Percentiles rank a stretch among this genome's conserved stretches.
phyloP scores from a whole-genome alignment of 1,140 invertebrate genomes.

The Lasioglossum baleicum region DNA sequence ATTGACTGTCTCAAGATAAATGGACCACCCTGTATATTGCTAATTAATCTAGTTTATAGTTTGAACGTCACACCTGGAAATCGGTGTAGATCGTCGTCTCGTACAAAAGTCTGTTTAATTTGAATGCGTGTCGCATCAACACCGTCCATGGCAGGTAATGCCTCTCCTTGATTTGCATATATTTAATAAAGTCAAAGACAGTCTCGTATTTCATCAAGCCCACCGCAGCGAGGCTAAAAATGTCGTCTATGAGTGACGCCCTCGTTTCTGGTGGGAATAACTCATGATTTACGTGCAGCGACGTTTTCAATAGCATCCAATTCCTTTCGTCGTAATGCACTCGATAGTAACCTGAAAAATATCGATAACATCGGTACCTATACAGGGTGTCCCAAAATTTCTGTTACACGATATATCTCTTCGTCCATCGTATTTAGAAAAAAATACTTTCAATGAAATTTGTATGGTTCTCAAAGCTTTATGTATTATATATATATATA shows the following conservation, averaged over 20 bases:
- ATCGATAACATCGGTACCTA: too few relatives aligned
- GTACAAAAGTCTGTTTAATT: constrained; percentile 73
- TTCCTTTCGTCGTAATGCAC: constrained; percentile 84
- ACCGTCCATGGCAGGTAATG: constrained; percentile 83
- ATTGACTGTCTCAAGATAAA: too few relatives aligned
- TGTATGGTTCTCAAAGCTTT: too few relatives aligned
- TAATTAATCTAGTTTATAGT: neutral
- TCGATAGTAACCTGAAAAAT: constrained; percentile 81
- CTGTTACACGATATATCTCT: too few relatives aligned
- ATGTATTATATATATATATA: too few relatives aligned
- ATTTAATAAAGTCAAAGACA: constrained; percentile 83
- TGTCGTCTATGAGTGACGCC: constrained; percentile 84
- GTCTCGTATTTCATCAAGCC: constrained; percentile 82
- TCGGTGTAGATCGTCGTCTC: constrained; percentile 61
- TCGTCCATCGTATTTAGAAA: too few relatives aligned
- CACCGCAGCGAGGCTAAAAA: constrained; percentile 79
- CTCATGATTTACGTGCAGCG: constrained; percentile 74
- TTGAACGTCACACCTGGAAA: constrained; percentile 9
- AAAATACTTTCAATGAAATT: too few relatives aligned
- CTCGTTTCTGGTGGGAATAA: constrained; percentile 79
- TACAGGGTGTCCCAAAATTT: too few relatives aligned
- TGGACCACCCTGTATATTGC: neutral
- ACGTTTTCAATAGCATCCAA: constrained; percentile 81
- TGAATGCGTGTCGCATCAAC: constrained; percentile 78
- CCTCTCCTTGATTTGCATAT: constrained; percentile 81